A percentile compares a stretch with the other conserved stretches of the same genome.
Evolutionary conservation across 2,797 vertebrate species (phyloP).

Genomic region (Acipenser transmontanus): DNA sequence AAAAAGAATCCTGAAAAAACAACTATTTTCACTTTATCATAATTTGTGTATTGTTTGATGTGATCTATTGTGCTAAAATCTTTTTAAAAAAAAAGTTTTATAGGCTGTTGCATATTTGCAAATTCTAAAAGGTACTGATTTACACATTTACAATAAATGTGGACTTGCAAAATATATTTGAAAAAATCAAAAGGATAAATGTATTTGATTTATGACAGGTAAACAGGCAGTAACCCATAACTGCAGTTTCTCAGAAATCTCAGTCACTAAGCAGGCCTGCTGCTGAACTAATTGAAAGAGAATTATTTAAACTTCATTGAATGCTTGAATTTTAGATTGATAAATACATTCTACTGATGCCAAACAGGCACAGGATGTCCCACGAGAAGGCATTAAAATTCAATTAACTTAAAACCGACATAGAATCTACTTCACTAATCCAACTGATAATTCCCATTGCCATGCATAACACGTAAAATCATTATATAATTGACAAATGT

Average conservation of each 20-base stretch:
- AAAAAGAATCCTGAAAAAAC: too few species aligned
- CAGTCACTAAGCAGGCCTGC: conserved; percentile 18
- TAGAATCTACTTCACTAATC: conserved; percentile 34
- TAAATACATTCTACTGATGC: conserved; percentile 41
- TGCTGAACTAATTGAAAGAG: conserved; percentile 55
- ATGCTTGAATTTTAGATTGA: conserved; percentile 49
- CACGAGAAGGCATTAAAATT: conserved; percentile 38
- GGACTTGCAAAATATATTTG: too few species aligned
- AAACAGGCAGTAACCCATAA: conserved; percentile 17
- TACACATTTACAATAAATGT: too few species aligned
- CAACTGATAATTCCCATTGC: conserved; percentile 39
- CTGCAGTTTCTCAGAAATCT: conserved; percentile 12
- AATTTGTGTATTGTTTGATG: too few species aligned
- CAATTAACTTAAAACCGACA: conserved; percentile 43
- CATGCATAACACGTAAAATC: conserved; percentile 17
- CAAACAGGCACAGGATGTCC: conserved; percentile 42
- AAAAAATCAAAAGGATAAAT: too few species aligned
- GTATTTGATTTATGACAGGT: conserved; percentile 9
- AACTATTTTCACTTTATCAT: too few species aligned
- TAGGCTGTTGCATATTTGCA: too few species aligned
- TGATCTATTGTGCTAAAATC: too few species aligned
- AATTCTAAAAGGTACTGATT: too few species aligned
- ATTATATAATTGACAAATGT: conserved; percentile 10
- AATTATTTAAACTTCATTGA: conserved; percentile 62
- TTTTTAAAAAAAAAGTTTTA: too few species aligned